Evolutionary conservation across 2,797 vertebrate genomes (phyloP).

Genomic region (Brachyrhaphis roseni): DNA sequence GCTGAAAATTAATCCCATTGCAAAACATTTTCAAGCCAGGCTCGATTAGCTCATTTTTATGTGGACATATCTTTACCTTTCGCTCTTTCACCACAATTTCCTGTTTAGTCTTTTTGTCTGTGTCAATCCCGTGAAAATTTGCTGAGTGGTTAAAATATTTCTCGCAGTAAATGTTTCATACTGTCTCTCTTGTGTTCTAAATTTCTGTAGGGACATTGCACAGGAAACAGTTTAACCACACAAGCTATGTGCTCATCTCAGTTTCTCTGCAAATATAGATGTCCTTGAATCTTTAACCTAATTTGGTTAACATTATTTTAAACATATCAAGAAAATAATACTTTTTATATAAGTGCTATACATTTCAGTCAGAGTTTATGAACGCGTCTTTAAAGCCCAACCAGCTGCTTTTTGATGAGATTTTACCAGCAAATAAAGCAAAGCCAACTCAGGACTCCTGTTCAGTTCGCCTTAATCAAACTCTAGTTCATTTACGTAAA

Average conservation of each 20-base stretch:
- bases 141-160: background rate
- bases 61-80: background rate
- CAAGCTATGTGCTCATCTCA: background rate
- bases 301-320: background rate
- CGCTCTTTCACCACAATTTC: background rate
- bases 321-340: background rate
- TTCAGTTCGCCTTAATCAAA: too few relatives aligned
- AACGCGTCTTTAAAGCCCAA: background rate
- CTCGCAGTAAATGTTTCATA: background rate
- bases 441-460: background rate
- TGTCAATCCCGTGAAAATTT: background rate
- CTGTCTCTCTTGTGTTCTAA: background rate
- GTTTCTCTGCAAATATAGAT: background rate
- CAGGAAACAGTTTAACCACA: background rate
- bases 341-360: background rate
- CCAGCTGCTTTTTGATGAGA: background rate
- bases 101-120: background rate
- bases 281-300: background rate
- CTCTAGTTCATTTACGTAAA: too few relatives aligned
- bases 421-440: background rate
- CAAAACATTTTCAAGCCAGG: background rate
- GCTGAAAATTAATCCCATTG: background rate
- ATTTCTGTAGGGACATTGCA: background rate
- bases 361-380: background rate
- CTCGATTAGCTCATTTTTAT: background rate